Evolutionary conservation across 1,140 invertebrate genomes (phyloP).

Genomic region (Reticulitermes speratus): DNA sequence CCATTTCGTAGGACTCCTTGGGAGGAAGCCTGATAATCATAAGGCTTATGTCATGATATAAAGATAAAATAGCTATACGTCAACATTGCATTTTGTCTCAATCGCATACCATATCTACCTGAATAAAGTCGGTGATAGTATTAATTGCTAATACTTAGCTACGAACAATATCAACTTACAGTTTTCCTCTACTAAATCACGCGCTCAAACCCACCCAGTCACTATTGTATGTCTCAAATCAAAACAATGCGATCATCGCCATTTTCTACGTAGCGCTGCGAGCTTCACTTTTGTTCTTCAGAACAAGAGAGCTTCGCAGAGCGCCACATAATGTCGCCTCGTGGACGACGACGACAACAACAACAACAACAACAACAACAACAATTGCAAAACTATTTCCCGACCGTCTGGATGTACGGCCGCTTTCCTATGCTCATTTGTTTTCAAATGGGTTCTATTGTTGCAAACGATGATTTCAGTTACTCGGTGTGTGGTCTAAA

Average conservation of each 20-base stretch:
- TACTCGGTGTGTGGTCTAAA: not conserved
- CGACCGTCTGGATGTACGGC: not conserved
- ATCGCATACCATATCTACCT: no score
- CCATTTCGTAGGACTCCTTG: no score
- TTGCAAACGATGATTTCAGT: not conserved
- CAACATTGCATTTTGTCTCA: no score
- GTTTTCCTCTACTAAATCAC: no score
- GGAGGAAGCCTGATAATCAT: no score
- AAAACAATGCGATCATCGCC: not conserved
- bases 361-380: not conserved
- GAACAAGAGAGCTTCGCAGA: not conserved
- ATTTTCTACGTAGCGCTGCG: not conserved
- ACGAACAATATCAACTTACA: no score
- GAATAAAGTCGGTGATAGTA: no score
- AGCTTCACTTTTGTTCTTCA: not conserved
- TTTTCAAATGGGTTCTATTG: not conserved
- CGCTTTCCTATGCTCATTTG: constrained; percentile 7
- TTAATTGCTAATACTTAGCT: no score
- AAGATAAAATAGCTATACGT: no score
- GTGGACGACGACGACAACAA: not conserved
- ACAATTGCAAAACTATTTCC: constrained; percentile 1
- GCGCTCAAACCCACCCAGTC: not conserved
- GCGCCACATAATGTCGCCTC: not conserved
- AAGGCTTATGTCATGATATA: no score
- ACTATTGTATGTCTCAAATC: not conserved